These are phyloP conservation scores for Peucedramus taeniatus DNA, from an alignment of 2,113 vertebrate genomes.

Conservation along the genomic window DNA sequence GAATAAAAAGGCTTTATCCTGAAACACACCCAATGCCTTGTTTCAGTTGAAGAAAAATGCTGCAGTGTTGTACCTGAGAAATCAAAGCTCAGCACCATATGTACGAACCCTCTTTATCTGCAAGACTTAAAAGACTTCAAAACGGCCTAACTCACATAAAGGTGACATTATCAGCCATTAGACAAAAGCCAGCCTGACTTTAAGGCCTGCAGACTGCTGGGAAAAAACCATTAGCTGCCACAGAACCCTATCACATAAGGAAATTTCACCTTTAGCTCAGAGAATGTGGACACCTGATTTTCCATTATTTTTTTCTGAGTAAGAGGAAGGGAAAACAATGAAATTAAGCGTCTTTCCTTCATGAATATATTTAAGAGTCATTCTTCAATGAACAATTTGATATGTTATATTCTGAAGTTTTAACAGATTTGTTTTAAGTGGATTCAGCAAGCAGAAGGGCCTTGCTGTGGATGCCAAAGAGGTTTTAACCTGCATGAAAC, in stretches of 20 bases:
- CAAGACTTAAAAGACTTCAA: neutral
- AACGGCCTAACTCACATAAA: rapidly evolving
- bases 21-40: neutral
- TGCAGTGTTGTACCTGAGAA: neutral
- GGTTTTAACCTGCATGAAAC: neutral
- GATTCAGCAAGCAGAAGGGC: neutral
- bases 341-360: neutral
- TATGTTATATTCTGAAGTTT: neutral
- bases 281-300: neutral
- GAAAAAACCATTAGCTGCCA: neutral
- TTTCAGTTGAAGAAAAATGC: neutral
- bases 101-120: neutral
- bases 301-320: neutral
- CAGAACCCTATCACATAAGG: neutral
- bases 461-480: neutral
- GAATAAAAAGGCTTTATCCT: neutral
- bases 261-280: neutral
- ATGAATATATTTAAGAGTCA: neutral
- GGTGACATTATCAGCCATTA: neutral
- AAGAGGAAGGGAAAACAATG: neutral
- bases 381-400: neutral
- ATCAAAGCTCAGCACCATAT: neutral
- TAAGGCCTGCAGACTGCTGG: neutral
- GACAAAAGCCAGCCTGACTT: neutral
- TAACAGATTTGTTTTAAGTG: neutral